Conservation (phyloP, 30 jellyfish, hydroid and myxozoan genomes). For the Cassiopea xamachana region DNA sequence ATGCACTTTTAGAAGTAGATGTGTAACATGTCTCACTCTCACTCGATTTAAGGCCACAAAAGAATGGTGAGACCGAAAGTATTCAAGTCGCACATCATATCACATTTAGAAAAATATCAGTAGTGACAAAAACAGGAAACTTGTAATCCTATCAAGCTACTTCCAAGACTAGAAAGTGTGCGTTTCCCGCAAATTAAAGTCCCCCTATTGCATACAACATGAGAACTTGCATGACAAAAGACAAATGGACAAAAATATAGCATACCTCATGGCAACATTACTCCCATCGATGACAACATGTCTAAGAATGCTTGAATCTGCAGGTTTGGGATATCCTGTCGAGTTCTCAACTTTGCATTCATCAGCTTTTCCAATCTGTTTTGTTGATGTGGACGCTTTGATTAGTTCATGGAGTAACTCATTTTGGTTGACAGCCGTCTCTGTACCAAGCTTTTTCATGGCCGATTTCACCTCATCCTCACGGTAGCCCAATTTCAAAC, state of each 20-base stretch:
- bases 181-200: too few species aligned
- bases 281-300: conserved; percentile 97
- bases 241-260: background rate
- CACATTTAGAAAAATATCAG: too few species aligned
- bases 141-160: too few species aligned
- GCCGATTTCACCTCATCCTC: conserved; percentile 96
- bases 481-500: conserved; percentile 90
- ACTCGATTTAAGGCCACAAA: too few species aligned
- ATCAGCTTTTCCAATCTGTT: conserved; percentile 67
- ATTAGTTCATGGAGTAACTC: conserved; percentile 91
- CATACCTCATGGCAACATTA: conserved; percentile 98
- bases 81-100: too few species aligned
- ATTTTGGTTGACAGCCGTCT: conserved; percentile 90
- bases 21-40: too few species aligned
- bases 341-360: conserved; percentile 48
- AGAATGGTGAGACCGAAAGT: too few species aligned
- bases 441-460: conserved; percentile 91
- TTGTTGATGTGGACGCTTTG: conserved; percentile 90
- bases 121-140: too few species aligned
- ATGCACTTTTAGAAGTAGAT: too few species aligned
- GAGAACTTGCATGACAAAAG: background rate
- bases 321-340: conserved; percentile 57
- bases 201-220: background rate
- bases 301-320: conserved; percentile 77
- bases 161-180: too few species aligned